Percentiles rank a stretch among this genome's conserved stretches.
phyloP scores from a whole-genome alignment of 2,113 vertebrate species.

The Motacilla tschutschensis region DNA sequence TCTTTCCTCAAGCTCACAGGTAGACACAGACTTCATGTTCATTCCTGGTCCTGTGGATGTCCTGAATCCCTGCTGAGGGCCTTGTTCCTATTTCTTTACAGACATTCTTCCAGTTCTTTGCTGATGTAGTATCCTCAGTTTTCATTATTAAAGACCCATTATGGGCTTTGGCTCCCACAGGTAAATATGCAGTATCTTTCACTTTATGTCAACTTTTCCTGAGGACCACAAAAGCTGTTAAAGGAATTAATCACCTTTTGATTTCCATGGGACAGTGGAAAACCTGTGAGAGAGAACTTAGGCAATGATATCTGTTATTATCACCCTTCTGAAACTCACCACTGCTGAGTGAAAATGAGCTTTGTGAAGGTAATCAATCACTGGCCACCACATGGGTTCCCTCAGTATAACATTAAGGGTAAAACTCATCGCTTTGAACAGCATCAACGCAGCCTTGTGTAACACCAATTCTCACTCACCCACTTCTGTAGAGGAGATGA shows the following conservation, averaged over 20 bases:
- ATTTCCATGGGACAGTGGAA: slow-evolving; percentile 22
- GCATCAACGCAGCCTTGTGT: slow-evolving; percentile 6
- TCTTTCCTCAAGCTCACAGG: neutral
- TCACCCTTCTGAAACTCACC: slow-evolving; percentile 51
- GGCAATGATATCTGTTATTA: slow-evolving; percentile 39
- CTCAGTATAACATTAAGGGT: slow-evolving; percentile 40
- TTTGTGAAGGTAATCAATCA: slow-evolving; percentile 55
- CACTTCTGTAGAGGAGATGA: slow-evolving; percentile 26
- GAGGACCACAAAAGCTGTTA: neutral
- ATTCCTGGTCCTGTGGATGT: neutral
- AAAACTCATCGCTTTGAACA: slow-evolving; percentile 48
- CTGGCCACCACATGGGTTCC: slow-evolving; percentile 39
- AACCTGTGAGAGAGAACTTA: slow-evolving; percentile 31
- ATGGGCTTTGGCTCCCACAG: neutral
- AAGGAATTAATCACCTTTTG: slow-evolving; percentile 10
- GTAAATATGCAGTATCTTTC: neutral
- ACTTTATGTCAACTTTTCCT: neutral
- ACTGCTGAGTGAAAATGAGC: slow-evolving; percentile 50
- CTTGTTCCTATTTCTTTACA: neutral
- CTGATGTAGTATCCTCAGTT: neutral
- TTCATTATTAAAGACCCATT: neutral
- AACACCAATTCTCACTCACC: slow-evolving; percentile 49
- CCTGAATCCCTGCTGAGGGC: neutral
- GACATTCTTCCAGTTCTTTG: neutral
- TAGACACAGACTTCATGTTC: neutral